These are phyloP conservation scores for Macropodus opercularis DNA, from an alignment of 2,797 vertebrate genomes.

Conservation along the genomic window DNA sequence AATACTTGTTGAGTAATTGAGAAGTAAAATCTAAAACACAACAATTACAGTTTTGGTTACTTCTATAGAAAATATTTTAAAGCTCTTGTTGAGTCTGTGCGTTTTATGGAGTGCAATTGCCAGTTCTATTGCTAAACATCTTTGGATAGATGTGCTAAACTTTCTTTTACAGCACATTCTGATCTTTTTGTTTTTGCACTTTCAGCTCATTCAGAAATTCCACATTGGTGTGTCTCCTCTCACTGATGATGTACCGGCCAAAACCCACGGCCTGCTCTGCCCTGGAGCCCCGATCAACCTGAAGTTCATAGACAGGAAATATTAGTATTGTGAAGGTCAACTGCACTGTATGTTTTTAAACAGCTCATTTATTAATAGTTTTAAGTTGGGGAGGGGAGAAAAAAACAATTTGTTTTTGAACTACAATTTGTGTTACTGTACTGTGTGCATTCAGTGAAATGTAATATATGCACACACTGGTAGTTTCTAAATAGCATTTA, in stretches of 20 bases:
- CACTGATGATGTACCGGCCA: conserved; percentile 81
- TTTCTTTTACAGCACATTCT: no score
- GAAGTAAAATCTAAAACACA: background rate
- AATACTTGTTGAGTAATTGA: no score
- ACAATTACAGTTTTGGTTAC: background rate
- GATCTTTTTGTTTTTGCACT: conserved; percentile 29
- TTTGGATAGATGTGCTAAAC: no score
- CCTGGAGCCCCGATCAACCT: conserved; percentile 85
- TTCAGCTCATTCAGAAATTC: conserved; percentile 90
- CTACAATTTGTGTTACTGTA: conserved; percentile 4
- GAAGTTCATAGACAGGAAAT: conserved; percentile 82
- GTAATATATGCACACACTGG: no score
- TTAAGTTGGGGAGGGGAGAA: conserved; percentile 12
- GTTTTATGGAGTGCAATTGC: no score
- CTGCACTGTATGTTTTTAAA: conserved; percentile 31
- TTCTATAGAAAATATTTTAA: background rate
- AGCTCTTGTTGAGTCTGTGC: background rate
- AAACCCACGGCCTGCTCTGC: conserved; percentile 90
- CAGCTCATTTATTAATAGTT: conserved; percentile 11
- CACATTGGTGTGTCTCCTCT: conserved; percentile 81
- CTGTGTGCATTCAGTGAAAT: no score
- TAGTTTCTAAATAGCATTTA: no score
- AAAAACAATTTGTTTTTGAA: no score
- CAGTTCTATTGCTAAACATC: background rate
- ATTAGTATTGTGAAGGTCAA: conserved; percentile 25